Percentiles rank a stretch among this genome's conserved stretches.
phyloP scores from a whole-genome alignment of 2,888 invertebrate species.

The Chrysopilus asiliformis region DNA sequence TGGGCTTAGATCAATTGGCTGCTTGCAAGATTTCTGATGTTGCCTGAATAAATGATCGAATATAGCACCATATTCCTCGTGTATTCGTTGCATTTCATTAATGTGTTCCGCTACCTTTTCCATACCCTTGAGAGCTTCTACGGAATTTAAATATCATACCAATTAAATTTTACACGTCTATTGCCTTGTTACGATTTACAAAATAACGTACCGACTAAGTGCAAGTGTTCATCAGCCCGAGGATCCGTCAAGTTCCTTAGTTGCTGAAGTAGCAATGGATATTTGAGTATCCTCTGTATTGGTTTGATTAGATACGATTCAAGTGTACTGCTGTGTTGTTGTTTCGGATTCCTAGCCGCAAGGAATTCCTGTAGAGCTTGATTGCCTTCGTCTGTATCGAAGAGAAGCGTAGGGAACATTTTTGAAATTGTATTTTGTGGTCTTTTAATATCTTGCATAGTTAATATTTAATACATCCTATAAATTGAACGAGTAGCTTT shows the following conservation, averaged over 20 bases:
- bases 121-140: slow-evolving; percentile 94
- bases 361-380: slow-evolving; percentile 92
- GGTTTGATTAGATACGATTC: slow-evolving; percentile 98
- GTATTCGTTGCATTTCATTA: slow-evolving; percentile 98
- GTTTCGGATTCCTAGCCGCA: slow-evolving; percentile 84
- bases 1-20: slow-evolving; percentile 89
- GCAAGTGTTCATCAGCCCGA: slow-evolving; percentile 85
- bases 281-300: slow-evolving; percentile 95
- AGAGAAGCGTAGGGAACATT: too few relatives aligned
- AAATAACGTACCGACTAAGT: slow-evolving; percentile 77
- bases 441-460: not conserved
- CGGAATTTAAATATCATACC: too few relatives aligned
- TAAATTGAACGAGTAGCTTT: not conserved
- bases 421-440: too few relatives aligned
- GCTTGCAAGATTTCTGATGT: slow-evolving; percentile 89
- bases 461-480: too few relatives aligned
- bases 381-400: slow-evolving; percentile 76
- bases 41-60: slow-evolving; percentile 94
- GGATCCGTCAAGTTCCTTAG: slow-evolving; percentile 86
- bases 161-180: too few relatives aligned
- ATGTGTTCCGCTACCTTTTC: slow-evolving; percentile 98
- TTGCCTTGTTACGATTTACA: too few relatives aligned
- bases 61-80: slow-evolving; percentile 97
- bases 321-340: slow-evolving; percentile 91
- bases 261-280: slow-evolving; percentile 88